Conservation (phyloP, 2,797 vertebrate genomes). For the Paratrypauchen microcephalus region DNA sequence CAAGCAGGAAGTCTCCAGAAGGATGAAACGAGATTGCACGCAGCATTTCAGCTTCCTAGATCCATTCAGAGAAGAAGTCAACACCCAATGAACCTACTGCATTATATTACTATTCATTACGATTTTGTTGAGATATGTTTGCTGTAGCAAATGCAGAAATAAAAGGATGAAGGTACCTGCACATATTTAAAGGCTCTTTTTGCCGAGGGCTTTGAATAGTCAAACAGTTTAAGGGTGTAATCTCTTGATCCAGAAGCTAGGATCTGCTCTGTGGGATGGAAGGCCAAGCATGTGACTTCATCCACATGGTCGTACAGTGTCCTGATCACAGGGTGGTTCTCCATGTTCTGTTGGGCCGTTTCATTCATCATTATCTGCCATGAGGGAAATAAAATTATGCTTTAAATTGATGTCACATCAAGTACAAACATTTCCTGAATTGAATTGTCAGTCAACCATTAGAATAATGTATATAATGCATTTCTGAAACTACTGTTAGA, state of each 20-base stretch:
- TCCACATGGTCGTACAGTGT: slow-evolving; percentile 97
- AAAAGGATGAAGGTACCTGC: slow-evolving; percentile 79
- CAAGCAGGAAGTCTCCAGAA: slow-evolving; percentile 93
- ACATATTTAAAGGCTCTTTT: slow-evolving; percentile 98
- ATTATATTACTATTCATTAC: neutral
- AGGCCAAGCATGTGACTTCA: slow-evolving; percentile 95
- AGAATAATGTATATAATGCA: neutral
- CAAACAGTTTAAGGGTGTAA: slow-evolving; percentile 96
- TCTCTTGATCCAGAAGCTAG: slow-evolving; percentile 95
- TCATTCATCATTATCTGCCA: slow-evolving; percentile 99
- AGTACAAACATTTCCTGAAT: neutral
- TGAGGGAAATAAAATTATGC: neutral
- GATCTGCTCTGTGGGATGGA: slow-evolving; percentile 96
- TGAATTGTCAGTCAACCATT: neutral
- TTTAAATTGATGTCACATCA: neutral
- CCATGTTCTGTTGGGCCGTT: slow-evolving; percentile 98
- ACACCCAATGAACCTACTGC: neutral
- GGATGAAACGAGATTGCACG: slow-evolving; percentile 98
- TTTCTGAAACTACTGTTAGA: neutral
- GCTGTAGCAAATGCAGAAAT: neutral
- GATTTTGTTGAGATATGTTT: neutral
- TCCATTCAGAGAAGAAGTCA: neutral
- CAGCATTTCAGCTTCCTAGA: slow-evolving; percentile 97
- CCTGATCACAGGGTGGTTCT: slow-evolving; percentile 97
- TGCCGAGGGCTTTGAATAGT: slow-evolving; percentile 98